Evolutionary conservation across 2,888 invertebrate genomes (phyloP), one percentile per base, ranked within the genome.

Genomic region (Drymonia ruficornis): DNA sequence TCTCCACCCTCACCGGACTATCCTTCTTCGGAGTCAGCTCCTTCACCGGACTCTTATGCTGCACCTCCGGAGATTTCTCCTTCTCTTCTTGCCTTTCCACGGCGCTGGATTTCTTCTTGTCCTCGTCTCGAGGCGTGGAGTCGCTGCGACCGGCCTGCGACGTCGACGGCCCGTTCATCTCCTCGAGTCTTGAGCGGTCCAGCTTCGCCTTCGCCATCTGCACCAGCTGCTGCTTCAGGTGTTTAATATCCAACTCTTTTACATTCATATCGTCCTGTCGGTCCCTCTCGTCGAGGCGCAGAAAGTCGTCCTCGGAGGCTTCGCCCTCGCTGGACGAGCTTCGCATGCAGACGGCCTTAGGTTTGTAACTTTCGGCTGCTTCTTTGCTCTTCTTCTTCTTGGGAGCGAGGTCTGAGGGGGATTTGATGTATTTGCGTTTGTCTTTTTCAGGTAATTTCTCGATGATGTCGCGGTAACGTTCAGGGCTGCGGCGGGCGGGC

Each of bases 191-290:
- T 52, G 67, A 76, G n/a, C 76, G 70, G 62, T 86, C 85, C 40
- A 86, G 75, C 0, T 86, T 78, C 1, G 96, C 96, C 72, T 95
- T 96, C 1, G 96, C 96, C 83, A 96, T 96, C 59, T 59, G 96
- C 93, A 53, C 96, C 94, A 79, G 94, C 61, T 96, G 83, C 74
- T 95, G 94, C 71, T 94, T 93, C 63, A 96, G 80, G 74, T 96
- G 96, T 69, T 94, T 95, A 28, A 81, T 72, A 63, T 95, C 94
- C 49, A 94, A 90, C 50, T 70, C 36, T 36, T 49, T 49, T 6
- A 38, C 2, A 6, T 49, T 12, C 40, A 40, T 49, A 28, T 94
- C 94, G 40, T 95, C 94, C 55, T 94, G 94, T 0, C 86, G 76
- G 16, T 78, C 83, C 15, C 83, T 71, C 48, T 94, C 94, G 56